Evolutionary conservation across 2,797 vertebrate species (phyloP).

Genomic region (Prionace glauca): DNA sequence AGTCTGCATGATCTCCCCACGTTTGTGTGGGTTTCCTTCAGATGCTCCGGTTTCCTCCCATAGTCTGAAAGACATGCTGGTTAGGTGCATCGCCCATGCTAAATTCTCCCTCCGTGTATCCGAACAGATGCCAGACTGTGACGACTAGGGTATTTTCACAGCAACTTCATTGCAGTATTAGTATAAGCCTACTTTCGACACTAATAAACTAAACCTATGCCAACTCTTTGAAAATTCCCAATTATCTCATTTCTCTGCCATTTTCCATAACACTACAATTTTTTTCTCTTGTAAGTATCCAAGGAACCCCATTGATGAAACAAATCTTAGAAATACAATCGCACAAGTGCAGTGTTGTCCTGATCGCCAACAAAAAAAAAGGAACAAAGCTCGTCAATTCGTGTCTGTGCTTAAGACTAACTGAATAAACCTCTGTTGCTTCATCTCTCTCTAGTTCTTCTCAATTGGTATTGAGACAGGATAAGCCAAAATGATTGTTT

Average conservation of each 20-base stretch:
- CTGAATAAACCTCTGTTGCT: background rate
- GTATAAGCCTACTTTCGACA: too few relatives aligned
- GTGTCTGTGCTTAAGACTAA: background rate
- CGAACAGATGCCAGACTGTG: too few relatives aligned
- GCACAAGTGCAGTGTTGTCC: background rate
- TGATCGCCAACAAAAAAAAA: background rate
- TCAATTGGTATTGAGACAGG: background rate
- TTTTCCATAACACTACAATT: background rate
- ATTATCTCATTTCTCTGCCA: background rate
- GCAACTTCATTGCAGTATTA: too few relatives aligned
- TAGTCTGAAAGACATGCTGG: too few relatives aligned
- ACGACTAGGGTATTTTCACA: too few relatives aligned
- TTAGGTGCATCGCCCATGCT: too few relatives aligned
- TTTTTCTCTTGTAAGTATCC: background rate
- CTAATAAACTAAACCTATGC: background rate
- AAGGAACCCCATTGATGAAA: background rate
- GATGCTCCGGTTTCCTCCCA: too few relatives aligned
- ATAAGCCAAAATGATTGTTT: background rate
- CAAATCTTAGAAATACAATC: background rate
- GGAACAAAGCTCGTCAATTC: background rate
- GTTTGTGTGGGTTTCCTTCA: too few relatives aligned
- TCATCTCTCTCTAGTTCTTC: background rate
- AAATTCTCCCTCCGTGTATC: too few relatives aligned
- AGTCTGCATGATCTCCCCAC: too few relatives aligned
- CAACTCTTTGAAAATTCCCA: background rate